These are phyloP conservation scores for Panagrolaimus sp. DNA, from an alignment of 1,140 invertebrate genomes.

Conservation along the genomic window DNA sequence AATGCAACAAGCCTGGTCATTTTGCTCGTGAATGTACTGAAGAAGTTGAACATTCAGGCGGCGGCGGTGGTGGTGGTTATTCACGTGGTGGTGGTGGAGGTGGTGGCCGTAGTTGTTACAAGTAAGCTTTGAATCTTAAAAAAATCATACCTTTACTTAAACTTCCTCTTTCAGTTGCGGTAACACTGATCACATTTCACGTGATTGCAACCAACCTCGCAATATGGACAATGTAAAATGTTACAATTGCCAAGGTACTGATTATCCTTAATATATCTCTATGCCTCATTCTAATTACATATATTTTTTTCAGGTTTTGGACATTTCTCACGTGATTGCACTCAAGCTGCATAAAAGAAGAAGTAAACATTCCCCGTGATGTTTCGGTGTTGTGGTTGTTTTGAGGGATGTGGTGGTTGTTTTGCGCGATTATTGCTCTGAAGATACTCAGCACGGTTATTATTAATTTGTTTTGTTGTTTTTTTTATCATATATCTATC, in stretches of 20 bases:
- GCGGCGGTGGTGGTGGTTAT: neutral
- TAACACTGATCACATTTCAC: constrained; percentile 3
- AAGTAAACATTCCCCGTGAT: neutral
- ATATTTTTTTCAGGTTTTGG: neutral
- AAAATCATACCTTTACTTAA: neutral
- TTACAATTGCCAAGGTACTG: neutral
- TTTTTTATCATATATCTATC: neutral
- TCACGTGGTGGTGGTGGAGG: neutral
- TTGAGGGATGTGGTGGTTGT: too few species aligned
- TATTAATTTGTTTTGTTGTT: constrained; percentile 11
- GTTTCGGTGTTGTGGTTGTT: too few species aligned
- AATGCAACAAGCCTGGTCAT: constrained; percentile 6
- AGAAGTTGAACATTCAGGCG: neutral
- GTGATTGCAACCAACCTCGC: constrained; percentile 12
- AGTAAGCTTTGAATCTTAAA: too few species aligned
- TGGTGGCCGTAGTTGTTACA: too few species aligned
- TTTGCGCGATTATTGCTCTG: constrained; percentile 7
- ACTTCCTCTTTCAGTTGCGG: constrained; percentile 14
- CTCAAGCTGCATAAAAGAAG: constrained; percentile 13
- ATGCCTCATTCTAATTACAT: neutral
- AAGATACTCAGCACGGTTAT: constrained; percentile 7
- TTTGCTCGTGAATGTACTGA: constrained; percentile 10
- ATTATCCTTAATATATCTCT: neutral
- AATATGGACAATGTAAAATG: constrained; percentile 9
- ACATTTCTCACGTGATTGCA: constrained; percentile 14